Evolutionary conservation across 2,888 invertebrate genomes (phyloP), one percentile per base, ranked within the genome.

Genomic region (Cerastoderma edule): DNA sequence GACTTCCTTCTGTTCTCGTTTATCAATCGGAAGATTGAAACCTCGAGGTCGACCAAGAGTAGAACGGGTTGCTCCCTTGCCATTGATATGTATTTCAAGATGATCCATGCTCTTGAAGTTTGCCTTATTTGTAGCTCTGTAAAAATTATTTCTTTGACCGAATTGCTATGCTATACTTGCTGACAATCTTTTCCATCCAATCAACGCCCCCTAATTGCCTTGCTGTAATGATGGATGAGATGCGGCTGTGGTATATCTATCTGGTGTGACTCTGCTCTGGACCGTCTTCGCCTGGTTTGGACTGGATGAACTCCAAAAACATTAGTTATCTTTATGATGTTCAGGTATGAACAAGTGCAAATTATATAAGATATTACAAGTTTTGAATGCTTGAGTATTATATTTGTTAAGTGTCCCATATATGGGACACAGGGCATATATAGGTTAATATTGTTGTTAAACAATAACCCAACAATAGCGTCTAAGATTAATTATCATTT

Each of bases 191-290:
- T 50, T 78, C 74, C 63, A 78, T 68, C 27, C 73, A 56, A 50
- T 74, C 72, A 16, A 72, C n/a, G n/a, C n/a, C n/a, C n/a, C n/a
- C 68, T 73, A 72, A 77, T 77, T 33, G 50, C 64, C 27, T 57
- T 19, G 60, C 70, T 78, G 66, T 65, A 78, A 28, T 60, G 54
- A 16, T 35, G 32, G 13, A 78, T 65, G 32, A 33, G 35, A 44
- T 39, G 32, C 19, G 69, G 66, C 39, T 67, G 64, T 10, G 27
- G 33, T 32, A 68, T 35, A 33, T 24, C 10, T 16, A 76, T 68
- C 24, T 46, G 39, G 22, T 53, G 30, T 10, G 24, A 27, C 27
- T 67, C 68, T 73, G 27, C 10, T 24, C 67, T 32, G 13, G 48
- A 46, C 24, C 48, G 46, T 65, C 65, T 65, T 65, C 22, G 8